phyloP scores from a whole-genome alignment of 1,140 invertebrate species.

The Rhagoletis pomonella region DNA sequence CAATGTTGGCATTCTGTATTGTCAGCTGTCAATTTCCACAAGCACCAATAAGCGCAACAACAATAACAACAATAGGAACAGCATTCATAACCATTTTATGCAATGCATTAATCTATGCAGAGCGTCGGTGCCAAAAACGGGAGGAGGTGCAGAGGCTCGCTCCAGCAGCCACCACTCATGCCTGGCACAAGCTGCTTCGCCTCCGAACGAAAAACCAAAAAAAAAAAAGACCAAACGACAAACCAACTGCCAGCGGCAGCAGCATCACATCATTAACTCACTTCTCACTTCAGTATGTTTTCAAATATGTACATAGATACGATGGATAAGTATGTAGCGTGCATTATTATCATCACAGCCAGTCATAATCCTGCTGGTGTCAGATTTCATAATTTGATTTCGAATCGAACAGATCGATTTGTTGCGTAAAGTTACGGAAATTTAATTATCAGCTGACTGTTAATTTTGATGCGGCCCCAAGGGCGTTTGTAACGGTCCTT shows the following conservation, averaged over 20 bases:
- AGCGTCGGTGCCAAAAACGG: background rate
- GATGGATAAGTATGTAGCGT: background rate
- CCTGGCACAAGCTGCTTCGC: slow-evolving; percentile 20
- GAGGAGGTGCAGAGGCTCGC: background rate
- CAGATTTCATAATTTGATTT: slow-evolving; percentile 39
- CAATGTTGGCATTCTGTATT: background rate
- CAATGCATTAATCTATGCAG: slow-evolving; percentile 29
- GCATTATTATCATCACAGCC: background rate
- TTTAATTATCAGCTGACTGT: slow-evolving; percentile 19
- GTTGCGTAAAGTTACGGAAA: slow-evolving; percentile 21
- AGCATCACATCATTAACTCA: too few relatives aligned
- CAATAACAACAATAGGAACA: background rate
- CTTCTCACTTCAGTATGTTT: too few relatives aligned
- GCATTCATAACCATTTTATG: background rate
- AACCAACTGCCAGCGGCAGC: background rate
- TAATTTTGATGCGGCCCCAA: background rate
- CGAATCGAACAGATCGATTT: slow-evolving; percentile 32
- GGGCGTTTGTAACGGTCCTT: background rate
- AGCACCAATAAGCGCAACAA: background rate
- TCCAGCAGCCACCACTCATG: background rate
- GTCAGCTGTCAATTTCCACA: slow-evolving; percentile 37
- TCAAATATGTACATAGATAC: too few relatives aligned
- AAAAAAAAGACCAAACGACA: background rate
- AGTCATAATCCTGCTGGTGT: slow-evolving; percentile 30
- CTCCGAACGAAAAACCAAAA: background rate